Conservation (phyloP, 2,113 vertebrate genomes). For the Tupaia chinensis region DNA sequence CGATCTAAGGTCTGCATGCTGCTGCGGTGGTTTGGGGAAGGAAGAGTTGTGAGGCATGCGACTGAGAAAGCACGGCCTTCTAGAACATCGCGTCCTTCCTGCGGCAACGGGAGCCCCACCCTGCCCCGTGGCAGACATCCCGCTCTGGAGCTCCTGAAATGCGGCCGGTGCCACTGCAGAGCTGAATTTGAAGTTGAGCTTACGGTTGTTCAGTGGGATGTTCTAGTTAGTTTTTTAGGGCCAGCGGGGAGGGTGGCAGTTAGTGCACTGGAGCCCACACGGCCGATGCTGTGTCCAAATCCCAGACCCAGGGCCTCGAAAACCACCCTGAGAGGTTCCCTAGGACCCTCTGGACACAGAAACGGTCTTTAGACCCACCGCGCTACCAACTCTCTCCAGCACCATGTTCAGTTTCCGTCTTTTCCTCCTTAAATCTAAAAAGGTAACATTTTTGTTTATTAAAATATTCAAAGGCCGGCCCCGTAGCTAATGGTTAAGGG, state of each 20-base stretch:
- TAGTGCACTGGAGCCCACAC: too few relatives aligned
- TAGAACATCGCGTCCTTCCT: neutral
- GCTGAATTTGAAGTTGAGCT: neutral
- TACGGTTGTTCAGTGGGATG: neutral
- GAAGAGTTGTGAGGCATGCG: neutral
- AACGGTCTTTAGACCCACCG: neutral
- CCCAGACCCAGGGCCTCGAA: too few relatives aligned
- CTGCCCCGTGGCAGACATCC: neutral
- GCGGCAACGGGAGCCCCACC: too few relatives aligned
- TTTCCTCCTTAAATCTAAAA: conserved; percentile 6
- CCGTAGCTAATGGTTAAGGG: too few relatives aligned
- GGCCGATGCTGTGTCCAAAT: too few relatives aligned
- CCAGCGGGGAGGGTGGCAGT: too few relatives aligned
- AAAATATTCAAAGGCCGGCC: neutral
- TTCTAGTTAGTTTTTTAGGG: neutral
- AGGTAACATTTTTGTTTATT: conserved; percentile 17
- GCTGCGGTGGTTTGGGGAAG: neutral
- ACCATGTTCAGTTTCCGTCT: neutral
- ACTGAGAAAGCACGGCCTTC: neutral
- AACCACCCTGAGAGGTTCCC: fast-evolving
- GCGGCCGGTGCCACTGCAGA: neutral
- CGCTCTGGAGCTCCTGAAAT: neutral
- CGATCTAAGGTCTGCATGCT: fast-evolving
- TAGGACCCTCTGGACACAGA: too few relatives aligned
- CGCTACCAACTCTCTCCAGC: neutral